Evolutionary conservation across 2,113 vertebrate genomes (phyloP), one percentile per base, ranked within the genome.

Genomic region (Heteronetta atricapilla): DNA sequence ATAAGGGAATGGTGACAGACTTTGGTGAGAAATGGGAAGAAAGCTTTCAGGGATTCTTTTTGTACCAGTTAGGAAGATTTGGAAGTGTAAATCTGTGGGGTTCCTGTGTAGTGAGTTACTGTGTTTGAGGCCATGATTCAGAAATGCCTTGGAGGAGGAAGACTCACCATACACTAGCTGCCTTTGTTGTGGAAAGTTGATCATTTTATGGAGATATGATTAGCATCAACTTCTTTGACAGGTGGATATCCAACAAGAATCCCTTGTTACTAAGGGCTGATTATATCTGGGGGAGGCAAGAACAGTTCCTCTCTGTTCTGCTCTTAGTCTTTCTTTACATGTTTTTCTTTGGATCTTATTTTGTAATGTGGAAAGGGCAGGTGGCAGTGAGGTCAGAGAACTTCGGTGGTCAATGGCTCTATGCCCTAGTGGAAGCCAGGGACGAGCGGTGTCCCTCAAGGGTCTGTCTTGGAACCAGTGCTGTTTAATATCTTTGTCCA

Each of bases 111-210:
- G 19, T 22, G 17, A 93, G 42, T 82, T 91, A 88, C 92, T 94
- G 70, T 86, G 82, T 95, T 91, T 70, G 88, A 95, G 86, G 44
- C 69, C 74, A 48, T 72, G 79, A 68, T 91, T 95, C 93, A 93
- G 89, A 94, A 95, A 85, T 88, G 60, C 69, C 64, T 87, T 44
- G 80, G 66, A 95, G 85, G 88, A 93, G n/a, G 72, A 80, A 48
- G 52, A 7, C 60, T 78, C 74, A 8, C 33, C 22, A 12, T 66
- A 84, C 60, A 25, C 28, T 52, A 64, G 3, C 63, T 80, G 63
- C 10, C 77, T 63, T 58, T 87, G 11, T 28, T 55, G 34, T 74
- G 38, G 34, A 78, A 29, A 66, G 42, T 21, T 77, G 19, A 59
- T 79, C 8, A 63, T 59, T 82, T 82, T 44, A 28, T 62, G 52